A percentile compares a stretch with the other conserved stretches of the same genome.
These are phyloP conservation scores for Galemys pyrenaicus DNA, from an alignment of 2,113 vertebrate species.

Conservation along the genomic window DNA sequence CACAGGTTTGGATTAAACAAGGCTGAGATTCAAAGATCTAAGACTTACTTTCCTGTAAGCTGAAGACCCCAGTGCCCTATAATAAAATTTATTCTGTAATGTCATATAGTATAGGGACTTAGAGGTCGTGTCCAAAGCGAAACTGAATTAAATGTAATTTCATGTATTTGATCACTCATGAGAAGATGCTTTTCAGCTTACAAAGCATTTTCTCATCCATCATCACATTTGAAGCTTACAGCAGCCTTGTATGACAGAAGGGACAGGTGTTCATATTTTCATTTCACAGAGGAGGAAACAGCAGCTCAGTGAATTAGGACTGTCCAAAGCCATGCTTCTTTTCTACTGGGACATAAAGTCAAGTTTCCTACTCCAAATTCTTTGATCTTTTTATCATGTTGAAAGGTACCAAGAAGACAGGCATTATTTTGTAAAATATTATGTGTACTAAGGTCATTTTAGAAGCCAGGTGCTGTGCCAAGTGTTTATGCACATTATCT, in stretches of 20 bases:
- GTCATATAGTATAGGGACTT: background rate
- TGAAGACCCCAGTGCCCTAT: background rate
- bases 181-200: conserved; percentile 53
- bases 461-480: background rate
- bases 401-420: background rate
- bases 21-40: background rate
- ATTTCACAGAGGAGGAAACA: background rate
- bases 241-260: background rate
- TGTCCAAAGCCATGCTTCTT: conserved; percentile 8
- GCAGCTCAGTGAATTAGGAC: background rate
- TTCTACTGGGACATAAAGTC: conserved; percentile 15
- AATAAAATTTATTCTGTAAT: conserved; percentile 21
- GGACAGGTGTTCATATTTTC: background rate
- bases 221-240: background rate
- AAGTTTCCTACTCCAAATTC: conserved; percentile 5
- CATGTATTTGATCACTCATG: background rate
- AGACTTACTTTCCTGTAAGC: background rate
- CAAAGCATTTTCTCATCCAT: conserved; percentile 39
- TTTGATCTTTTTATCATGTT: conserved; percentile 5
- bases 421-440: background rate
- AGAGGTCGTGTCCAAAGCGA: background rate
- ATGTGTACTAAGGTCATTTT: background rate
- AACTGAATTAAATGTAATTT: conserved; percentile 58
- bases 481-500: background rate
- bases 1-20: background rate